Percentiles rank a stretch among this genome's conserved stretches.
phyloP scores from a whole-genome alignment of 2,888 invertebrate genomes.

The Pseudococcus longispinus region DNA sequence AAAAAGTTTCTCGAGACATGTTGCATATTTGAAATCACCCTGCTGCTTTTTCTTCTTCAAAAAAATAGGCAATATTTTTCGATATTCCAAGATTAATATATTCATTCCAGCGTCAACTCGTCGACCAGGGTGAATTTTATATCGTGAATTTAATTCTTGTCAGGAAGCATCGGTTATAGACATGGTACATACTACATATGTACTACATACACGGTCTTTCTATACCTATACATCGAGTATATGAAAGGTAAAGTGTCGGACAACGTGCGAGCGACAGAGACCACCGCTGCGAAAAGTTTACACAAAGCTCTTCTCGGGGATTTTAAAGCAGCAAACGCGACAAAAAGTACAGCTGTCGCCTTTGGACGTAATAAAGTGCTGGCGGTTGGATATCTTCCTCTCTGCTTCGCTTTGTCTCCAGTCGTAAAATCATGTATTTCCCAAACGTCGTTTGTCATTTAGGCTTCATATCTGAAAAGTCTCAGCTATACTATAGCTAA shows the following conservation, averaged over 20 bases:
- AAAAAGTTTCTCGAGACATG: too few relatives aligned
- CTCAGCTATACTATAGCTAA: conserved; percentile 22
- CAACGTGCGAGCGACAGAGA: not conserved
- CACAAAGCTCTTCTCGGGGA: conserved; percentile 37
- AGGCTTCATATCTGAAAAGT: conserved; percentile 47
- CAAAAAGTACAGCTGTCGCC: conserved; percentile 53
- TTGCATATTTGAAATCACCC: too few relatives aligned
- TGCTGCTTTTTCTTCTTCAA: too few relatives aligned
- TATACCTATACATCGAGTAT: not conserved
- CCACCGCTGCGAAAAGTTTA: too few relatives aligned
- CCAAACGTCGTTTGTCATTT: conserved; percentile 53
- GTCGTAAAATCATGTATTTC: conserved; percentile 43
- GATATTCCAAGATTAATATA: not conserved
- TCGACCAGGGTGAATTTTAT: not conserved
- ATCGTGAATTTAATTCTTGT: not conserved
- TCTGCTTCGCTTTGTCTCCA: conserved; percentile 32
- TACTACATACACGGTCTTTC: not conserved
- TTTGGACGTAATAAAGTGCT: conserved; percentile 54
- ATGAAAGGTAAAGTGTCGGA: conserved; percentile 29
- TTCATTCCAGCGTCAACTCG: not conserved
- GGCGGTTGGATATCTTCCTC: conserved; percentile 43
- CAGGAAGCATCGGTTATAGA: not conserved
- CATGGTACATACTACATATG: not conserved
- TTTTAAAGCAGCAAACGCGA: conserved; percentile 40
- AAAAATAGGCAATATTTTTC: not conserved